Base-by-base conservation (phyloP, 2,888 invertebrate species). In the Cheilosia impressa region DNA sequence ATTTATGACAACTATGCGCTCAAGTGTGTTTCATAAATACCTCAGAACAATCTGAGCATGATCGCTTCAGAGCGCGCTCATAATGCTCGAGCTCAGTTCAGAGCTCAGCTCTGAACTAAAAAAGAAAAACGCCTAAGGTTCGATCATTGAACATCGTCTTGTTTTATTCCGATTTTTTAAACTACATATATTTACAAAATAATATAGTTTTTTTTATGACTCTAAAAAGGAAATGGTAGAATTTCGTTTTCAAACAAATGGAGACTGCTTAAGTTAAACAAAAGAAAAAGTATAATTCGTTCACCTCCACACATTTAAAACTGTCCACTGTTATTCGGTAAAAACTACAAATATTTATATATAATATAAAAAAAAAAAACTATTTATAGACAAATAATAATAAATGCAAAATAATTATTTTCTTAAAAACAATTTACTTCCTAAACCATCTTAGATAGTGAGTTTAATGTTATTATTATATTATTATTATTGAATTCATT, bases 401-500 rank as follows among this genome's bases (percentile, higher is more conserved):
- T 57, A 31, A 66, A 82, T 72, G 22, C 45, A 53, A 41, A 55
- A 17, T 75, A 71, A 77, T 76, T 85, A 85, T 85, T 85, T 81
- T 85, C 66, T 77, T 81, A 77, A 75, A 31, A 73, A 66, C 66
- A 34, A 53, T 76, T 80, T 85, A 81, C 76, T 81, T 81, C 81
- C 76, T 81, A 72, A 57, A 80, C 63, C 38, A 60, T 55, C 66
- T 80, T 85, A 85, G 85, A 85, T 85, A 85, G 85, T 62, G 84
- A 71, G 84, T 84, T 84, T 66, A 75, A 79, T 84, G 83, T 85
- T 85, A 78, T 43, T 66, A 72, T 60, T 76, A 76, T 84, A 9
- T 31, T 75, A 78, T 34, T 77, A 78, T 63, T 80, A 85, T 81
- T 85, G 63, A 85, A 81, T 81, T 85, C 85, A 85, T 85, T 85